A percentile compares a stretch with the other conserved stretches of the same genome.
Conservation (phyloP, 2,797 vertebrate genomes). For the Prunella strophiata region DNA sequence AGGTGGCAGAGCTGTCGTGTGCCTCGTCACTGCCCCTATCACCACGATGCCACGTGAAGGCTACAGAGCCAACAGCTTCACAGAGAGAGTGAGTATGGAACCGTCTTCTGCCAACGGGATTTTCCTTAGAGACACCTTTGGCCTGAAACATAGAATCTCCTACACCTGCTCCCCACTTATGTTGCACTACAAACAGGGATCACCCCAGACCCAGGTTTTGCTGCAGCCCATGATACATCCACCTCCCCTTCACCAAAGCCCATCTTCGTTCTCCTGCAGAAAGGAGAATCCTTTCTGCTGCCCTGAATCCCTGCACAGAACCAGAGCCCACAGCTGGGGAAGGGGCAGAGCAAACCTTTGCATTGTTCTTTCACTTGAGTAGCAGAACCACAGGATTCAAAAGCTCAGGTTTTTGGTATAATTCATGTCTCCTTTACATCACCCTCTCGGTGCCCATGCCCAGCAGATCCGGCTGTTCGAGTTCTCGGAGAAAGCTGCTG, state of each 20-base stretch:
- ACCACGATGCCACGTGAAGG: constrained; percentile 54
- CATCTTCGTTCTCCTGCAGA: not conserved
- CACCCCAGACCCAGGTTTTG: not conserved
- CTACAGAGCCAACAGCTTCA: constrained; percentile 77
- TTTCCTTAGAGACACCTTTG: not conserved
- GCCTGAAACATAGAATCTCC: not conserved
- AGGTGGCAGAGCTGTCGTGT: constrained; percentile 71
- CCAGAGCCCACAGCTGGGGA: fast-evolving
- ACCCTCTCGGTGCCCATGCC: not conserved
- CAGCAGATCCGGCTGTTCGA: constrained; percentile 85
- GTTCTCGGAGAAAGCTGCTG: constrained; percentile 80
- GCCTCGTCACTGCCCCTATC: constrained; percentile 73
- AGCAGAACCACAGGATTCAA: not conserved
- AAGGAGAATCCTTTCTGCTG: not conserved
- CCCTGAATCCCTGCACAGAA: not conserved
- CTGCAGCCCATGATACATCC: not conserved
- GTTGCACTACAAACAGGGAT: fast-evolving
- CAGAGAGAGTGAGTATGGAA: constrained; percentile 77
- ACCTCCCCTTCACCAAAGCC: not conserved
- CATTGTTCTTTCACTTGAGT: not conserved
- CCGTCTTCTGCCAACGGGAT: fast-evolving
- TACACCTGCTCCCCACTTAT: fast-evolving
- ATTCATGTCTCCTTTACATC: not conserved
- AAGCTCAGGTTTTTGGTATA: not conserved
- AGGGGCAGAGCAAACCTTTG: not conserved